Base-by-base conservation (phyloP, 2,797 vertebrate species). In the Oryzias dopingdopingensis region DNA sequence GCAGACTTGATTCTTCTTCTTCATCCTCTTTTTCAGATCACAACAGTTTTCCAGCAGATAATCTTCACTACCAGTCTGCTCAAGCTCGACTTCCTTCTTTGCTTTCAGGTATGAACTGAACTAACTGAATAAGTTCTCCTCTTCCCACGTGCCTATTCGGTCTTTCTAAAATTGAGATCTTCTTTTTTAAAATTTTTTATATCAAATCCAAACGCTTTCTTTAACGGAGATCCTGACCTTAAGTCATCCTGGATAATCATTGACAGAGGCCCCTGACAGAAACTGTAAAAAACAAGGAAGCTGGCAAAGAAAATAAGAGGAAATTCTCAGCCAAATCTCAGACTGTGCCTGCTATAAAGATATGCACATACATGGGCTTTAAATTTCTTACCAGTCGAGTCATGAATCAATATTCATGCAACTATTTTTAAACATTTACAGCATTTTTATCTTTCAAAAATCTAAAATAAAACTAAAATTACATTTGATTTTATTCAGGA, bases 91-190 rank as follows among this genome's bases (percentile, higher is more conserved):
- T 53, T 43, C 66, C 66, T 56, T 58, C 76, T 42, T 29, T 64
- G 29, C 2, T 47, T 2, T 57, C 87, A 88, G 88, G 85, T 88
- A 62, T 44, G 14, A 5, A 1, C 67, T 46, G 12, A 67, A 49
- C 20, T 13, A 5, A 1, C 29, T 32, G 8, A 32, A 8, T 2
- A 2, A 32, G 29, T 12, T 32, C 8, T 32, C 8, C 8, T 32
- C 29, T 7, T 8, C 29, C 8, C 29, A 12, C 12, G 2, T 10
- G 10, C 32, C 32, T 12, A 10, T 37, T 12, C 2, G 32, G 12
- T 12, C 10, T 13, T 14, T 12, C 2, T 46, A 46, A 22, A 4
- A 14, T 23, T 47, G 22, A 5, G 18, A 20, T 20, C 44, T 6
- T 10, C 18, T 18, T 18, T 18, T 18, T 46, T 12, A 4, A 4